phyloP scores from a whole-genome alignment of 2,113 vertebrate species.

The Gymnarchus niloticus region DNA sequence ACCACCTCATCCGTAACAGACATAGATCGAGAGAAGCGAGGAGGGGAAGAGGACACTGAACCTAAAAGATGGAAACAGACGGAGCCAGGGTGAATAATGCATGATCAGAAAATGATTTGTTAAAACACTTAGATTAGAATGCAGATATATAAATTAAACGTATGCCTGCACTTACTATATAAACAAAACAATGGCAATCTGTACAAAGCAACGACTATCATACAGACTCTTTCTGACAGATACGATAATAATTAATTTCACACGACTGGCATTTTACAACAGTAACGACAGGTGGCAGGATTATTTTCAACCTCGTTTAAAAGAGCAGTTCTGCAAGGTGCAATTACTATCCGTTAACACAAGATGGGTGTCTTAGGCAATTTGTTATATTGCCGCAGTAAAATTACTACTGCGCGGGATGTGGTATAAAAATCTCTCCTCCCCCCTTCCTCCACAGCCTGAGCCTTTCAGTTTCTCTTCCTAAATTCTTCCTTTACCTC shows the following conservation, averaged over 20 bases:
- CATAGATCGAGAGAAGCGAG: slow-evolving; percentile 58
- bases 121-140: not conserved
- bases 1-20: slow-evolving; percentile 62
- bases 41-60: not conserved
- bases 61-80: slow-evolving; percentile 24
- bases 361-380: slow-evolving; percentile 53
- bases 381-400: slow-evolving; percentile 48
- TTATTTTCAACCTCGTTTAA: slow-evolving; percentile 37
- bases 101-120: not conserved
- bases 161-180: slow-evolving; percentile 29
- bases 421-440: not conserved
- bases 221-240: slow-evolving; percentile 38
- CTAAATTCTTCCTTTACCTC: slow-evolving; percentile 49
- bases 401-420: slow-evolving; percentile 39
- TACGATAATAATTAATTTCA: slow-evolving; percentile 48
- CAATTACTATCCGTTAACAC: slow-evolving; percentile 46
- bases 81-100: not conserved
- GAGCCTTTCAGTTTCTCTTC: not conserved
- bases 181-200: slow-evolving; percentile 39
- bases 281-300: slow-evolving; percentile 55
- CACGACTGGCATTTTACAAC: slow-evolving; percentile 41
- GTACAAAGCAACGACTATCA: slow-evolving; percentile 52
- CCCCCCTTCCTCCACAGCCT: not conserved
- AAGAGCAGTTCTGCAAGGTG: slow-evolving; percentile 47
- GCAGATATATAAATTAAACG: not conserved